Evolutionary conservation across 2,888 invertebrate species (phyloP), one percentile per base, ranked within the genome.

Genomic region (Lasioglossum oenotherae): DNA sequence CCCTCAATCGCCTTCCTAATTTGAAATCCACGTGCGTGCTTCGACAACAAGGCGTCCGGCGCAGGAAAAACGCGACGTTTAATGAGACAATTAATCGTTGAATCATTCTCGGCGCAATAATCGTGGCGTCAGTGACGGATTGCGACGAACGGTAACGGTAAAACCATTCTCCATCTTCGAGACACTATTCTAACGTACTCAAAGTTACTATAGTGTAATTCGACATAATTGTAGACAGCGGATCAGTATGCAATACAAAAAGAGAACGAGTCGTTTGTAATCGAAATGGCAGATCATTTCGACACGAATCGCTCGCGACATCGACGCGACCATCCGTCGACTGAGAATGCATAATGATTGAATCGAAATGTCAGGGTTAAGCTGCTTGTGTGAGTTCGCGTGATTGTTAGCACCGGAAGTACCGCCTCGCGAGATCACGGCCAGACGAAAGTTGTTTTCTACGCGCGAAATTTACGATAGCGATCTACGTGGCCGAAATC

Each of bases 311-410:
- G 53, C 83, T 74, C 57, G 64, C 57, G 78, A n/a, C 19, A 23
- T n/a, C 57, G 67, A 74, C 41, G 19, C 14, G 27, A 16, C 8
- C 67, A 60, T n/a, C 19, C 16, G 23, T 35, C 12, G 76, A 72
- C 78, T n/a, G 38, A 46, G 72, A 78, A 64, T 64, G 72, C 71
- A 72, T 78, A 75, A 78, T 78, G 72, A 83, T 83, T 46, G 73
- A 84, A 73, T 77, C 74, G 74, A 84, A 84, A 83, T 78, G 84
- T 84, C 84, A 75, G 41, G 75, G 84, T 49, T 78, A 77, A 16
- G 72, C 31, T 10, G 67, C 4, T 12, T n/a, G 46, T 74, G 46
- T 80, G 27, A 31, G n/a, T 60, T 16, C 60, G 16, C 31, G 31
- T 14, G 64, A 64, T 46, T 38, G 23, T 23, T 64, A 27, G 31